Evolutionary conservation across 2,888 invertebrate species (phyloP), one percentile per base, ranked within the genome.

Genomic region (Periphyllus acericola): DNA sequence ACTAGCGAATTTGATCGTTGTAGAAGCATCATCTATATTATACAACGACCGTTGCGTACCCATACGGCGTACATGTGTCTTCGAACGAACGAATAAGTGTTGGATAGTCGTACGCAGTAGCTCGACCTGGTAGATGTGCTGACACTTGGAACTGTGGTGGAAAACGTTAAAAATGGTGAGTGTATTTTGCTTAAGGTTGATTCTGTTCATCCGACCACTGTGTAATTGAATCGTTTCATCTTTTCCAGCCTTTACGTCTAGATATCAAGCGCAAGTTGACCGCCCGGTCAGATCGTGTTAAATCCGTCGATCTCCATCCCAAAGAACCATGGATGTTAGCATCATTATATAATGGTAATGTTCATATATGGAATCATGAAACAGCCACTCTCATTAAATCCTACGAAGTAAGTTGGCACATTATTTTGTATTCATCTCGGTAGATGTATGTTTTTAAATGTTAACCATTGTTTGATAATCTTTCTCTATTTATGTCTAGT

Each of bases 351-450:
- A 99, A 98, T 93, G 99, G 99, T 90, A 97, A 99, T 93, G 98
- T 99, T 90, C 99, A 99, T 93, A 97, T 99, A 91, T 99, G 99
- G 99, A 99, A 99, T 92, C 96, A 97, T 93, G 99, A 99, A 92
- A 97, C 96, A 89, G 99, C 99, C 92, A 95, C 95, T 90, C 93
- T 97, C 90, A 96, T 97, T 21, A 96, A 96, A 91, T 95, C 96
- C 90, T 97, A 97, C 91, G 97, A 97, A 93, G 97, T 97, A 91
- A 90, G 89, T 60, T 60, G 36, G 21, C 14, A 34, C 75, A 72
- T 14, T 46, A 46, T 46, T 46, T 46, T 46, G 46, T 46, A 46
- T 14, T 46, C 14, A 46, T 46, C 11, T 46, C 3, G 14, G 46
- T 14, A 46, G 46, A 14, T 46, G 1, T 46, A 14, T 46, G 11